Evolutionary conservation across 2,888 invertebrate genomes (phyloP).

Genomic region (Mythimna albipuncta): DNA sequence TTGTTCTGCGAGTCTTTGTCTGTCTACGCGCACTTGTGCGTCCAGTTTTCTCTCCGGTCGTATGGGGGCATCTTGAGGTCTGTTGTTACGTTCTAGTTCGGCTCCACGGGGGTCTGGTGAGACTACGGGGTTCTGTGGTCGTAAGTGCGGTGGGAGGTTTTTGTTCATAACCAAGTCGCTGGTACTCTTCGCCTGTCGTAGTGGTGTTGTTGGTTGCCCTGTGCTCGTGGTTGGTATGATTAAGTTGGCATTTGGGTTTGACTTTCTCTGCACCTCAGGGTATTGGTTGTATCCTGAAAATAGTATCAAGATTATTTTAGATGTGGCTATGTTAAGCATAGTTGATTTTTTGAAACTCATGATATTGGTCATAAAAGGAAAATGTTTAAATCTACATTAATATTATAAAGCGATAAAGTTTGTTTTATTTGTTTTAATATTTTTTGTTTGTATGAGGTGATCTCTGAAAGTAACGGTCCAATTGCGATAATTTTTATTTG

Average conservation of each 20-base stretch:
- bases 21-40: conserved; percentile 61
- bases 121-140: conserved; percentile 74
- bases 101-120: conserved; percentile 74
- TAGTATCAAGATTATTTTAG: neutral
- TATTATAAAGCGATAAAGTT: no score
- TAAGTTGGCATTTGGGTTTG: conserved; percentile 70
- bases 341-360: neutral
- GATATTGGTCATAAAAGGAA: neutral
- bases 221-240: conserved; percentile 62
- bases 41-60: conserved; percentile 55
- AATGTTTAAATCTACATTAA: neutral
- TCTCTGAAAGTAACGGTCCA: no score
- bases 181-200: conserved; percentile 76
- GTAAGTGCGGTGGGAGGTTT: conserved; percentile 63
- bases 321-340: neutral
- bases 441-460: no score
- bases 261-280: conserved; percentile 69
- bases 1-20: conserved; percentile 56
- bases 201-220: conserved; percentile 44
- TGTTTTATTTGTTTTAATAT: no score
- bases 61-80: conserved; percentile 33
- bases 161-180: conserved; percentile 69
- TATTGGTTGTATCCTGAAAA: conserved; percentile 70
- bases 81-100: conserved; percentile 52
- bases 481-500: no score